phyloP scores from a whole-genome alignment of 35 echinoderm and acorn worm species.

The Strongylocentrotus purpuratus region DNA sequence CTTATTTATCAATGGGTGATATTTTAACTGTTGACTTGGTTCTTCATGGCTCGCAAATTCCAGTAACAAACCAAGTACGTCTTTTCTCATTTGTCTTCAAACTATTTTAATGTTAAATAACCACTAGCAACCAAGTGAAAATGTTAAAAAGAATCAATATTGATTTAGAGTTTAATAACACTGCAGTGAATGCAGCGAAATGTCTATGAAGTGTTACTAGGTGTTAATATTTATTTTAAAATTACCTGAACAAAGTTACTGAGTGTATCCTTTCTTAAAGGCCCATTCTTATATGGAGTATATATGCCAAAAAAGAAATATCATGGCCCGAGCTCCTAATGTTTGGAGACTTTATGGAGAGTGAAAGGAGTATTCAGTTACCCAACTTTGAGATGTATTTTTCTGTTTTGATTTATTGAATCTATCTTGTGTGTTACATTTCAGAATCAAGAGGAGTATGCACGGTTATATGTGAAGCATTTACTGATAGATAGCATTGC shows the following conservation, averaged over 20 bases:
- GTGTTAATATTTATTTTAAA: no score
- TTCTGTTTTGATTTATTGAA: not conserved
- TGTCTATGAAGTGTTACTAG: no score
- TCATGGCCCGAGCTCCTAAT: not conserved
- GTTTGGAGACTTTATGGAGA: not conserved
- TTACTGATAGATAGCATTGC: constrained; percentile 74
- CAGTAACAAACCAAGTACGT: constrained; percentile 86
- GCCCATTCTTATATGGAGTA: not conserved
- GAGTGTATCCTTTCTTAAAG: not conserved
- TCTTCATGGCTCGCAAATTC: constrained; percentile 74
- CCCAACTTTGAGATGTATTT: not conserved
- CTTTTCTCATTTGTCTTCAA: not conserved
- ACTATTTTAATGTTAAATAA: not conserved
- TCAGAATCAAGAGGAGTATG: constrained; percentile 86
- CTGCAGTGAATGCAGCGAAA: no score
- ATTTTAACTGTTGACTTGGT: constrained; percentile 82
- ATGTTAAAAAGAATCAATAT: not conserved
- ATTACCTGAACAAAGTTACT: not conserved
- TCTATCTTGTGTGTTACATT: not conserved
- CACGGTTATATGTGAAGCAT: constrained; percentile 77
- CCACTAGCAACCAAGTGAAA: not conserved
- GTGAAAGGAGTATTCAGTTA: not conserved
- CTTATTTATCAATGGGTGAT: constrained; percentile 79
- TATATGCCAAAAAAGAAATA: not conserved
- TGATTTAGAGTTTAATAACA: no score